These are phyloP conservation scores for Galeruca laticollis DNA, from an alignment of 2,888 invertebrate genomes.

Conservation along the genomic window DNA sequence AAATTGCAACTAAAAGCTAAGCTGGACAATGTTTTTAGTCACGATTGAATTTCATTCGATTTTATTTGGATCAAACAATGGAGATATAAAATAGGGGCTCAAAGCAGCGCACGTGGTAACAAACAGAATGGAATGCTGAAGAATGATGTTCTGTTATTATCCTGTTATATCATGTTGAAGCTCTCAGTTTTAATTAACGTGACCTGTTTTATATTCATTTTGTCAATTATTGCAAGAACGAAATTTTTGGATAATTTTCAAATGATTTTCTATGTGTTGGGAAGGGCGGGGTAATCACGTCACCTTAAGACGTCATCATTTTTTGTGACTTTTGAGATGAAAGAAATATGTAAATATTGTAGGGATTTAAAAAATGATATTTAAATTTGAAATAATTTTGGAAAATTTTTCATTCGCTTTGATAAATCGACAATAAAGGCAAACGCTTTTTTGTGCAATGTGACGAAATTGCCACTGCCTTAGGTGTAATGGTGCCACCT, in stretches of 20 bases:
- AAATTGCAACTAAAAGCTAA: background rate
- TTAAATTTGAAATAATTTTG: too few relatives aligned
- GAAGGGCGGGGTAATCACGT: too few relatives aligned
- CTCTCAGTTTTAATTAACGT: background rate
- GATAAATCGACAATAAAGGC: too few relatives aligned
- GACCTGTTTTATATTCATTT: background rate
- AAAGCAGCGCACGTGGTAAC: background rate
- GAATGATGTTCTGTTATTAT: background rate
- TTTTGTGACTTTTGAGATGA: too few relatives aligned
- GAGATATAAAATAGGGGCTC: background rate
- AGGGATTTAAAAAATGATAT: too few relatives aligned
- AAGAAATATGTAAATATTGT: too few relatives aligned
- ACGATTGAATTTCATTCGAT: background rate
- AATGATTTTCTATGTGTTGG: too few relatives aligned
- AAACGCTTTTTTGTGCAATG: too few relatives aligned
- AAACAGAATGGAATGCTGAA: background rate
- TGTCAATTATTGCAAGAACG: background rate
- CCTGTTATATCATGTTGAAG: background rate
- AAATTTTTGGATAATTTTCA: background rate
- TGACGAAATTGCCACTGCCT: too few relatives aligned
- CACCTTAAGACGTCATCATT: too few relatives aligned
- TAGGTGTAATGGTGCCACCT: too few relatives aligned
- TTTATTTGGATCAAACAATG: background rate
- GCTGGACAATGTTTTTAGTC: background rate
- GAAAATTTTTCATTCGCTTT: too few relatives aligned